A percentile compares a stretch with the other conserved stretches of the same genome.
Conservation (phyloP, 2,113 vertebrate genomes). For the Pelusios castaneus region DNA sequence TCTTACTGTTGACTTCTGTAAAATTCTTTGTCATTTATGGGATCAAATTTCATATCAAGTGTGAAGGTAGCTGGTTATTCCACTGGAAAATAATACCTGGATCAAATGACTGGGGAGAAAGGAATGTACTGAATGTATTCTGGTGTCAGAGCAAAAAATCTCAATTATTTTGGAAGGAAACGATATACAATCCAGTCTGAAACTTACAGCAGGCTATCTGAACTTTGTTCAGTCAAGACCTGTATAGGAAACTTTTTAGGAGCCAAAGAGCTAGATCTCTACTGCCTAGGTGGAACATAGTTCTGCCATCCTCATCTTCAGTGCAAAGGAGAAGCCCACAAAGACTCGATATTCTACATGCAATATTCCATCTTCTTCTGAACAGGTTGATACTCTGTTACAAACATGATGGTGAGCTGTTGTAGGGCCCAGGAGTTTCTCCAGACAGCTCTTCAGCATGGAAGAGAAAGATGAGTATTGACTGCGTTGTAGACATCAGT, state of each 20-base stretch:
- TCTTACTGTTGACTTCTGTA: background rate
- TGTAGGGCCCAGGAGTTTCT: background rate
- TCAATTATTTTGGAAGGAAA: background rate
- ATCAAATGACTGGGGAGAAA: background rate
- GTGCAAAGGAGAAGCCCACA: background rate
- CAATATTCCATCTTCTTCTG: background rate
- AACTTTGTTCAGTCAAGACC: background rate
- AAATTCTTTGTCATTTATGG: background rate
- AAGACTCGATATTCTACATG: fast-evolving
- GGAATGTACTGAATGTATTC: background rate
- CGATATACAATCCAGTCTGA: background rate
- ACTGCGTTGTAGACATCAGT: background rate
- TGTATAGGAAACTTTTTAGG: background rate
- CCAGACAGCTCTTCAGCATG: background rate
- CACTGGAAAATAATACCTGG: background rate
- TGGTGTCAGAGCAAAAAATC: background rate
- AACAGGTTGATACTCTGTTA: background rate
- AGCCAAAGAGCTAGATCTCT: background rate
- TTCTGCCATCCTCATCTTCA: fast-evolving
- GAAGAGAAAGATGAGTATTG: background rate
- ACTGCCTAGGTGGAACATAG: fast-evolving
- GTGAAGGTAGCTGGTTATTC: background rate
- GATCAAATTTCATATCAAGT: background rate
- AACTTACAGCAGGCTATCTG: background rate
- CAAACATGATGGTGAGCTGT: background rate